Percentiles rank a stretch among this genome's conserved stretches.
Evolutionary conservation across 2,113 vertebrate species (phyloP).

Genomic region (Lipotes vexillifer): DNA sequence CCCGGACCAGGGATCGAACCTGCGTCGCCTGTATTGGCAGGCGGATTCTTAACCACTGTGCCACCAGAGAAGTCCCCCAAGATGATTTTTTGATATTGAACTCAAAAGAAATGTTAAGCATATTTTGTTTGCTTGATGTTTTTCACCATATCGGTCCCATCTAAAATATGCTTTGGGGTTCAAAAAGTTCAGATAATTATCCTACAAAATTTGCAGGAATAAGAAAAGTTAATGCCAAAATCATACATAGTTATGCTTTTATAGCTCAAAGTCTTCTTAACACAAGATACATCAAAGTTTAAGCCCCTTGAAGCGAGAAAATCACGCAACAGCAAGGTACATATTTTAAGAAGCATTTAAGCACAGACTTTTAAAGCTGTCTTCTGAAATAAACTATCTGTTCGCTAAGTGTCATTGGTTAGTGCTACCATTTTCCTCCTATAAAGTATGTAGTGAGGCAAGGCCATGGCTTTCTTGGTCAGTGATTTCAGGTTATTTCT

Average conservation of each 20-base stretch:
- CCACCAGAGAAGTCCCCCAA: not conserved
- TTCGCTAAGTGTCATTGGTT: not conserved
- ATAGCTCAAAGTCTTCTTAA: not conserved
- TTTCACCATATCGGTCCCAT: not conserved
- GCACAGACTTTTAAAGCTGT: not conserved
- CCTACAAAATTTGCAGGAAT: not conserved
- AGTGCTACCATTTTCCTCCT: not conserved
- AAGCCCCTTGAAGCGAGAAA: not conserved
- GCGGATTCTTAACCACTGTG: too few species aligned
- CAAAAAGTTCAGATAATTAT: not conserved
- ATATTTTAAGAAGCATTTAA: conserved; percentile 10
- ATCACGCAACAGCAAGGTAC: not conserved
- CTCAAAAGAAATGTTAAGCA: not conserved
- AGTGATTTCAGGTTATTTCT: not conserved
- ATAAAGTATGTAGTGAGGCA: not conserved
- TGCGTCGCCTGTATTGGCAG: too few species aligned
- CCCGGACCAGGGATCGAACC: too few species aligned
- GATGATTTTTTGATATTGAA: not conserved
- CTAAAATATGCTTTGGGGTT: not conserved
- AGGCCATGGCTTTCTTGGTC: not conserved
- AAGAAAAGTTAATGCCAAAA: not conserved
- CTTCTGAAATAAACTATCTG: not conserved
- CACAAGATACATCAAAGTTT: not conserved
- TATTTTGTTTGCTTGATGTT: not conserved
- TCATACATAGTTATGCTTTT: not conserved